Conservation (phyloP, 2,113 vertebrate species). For the Mormyrus iriodes region DNA sequence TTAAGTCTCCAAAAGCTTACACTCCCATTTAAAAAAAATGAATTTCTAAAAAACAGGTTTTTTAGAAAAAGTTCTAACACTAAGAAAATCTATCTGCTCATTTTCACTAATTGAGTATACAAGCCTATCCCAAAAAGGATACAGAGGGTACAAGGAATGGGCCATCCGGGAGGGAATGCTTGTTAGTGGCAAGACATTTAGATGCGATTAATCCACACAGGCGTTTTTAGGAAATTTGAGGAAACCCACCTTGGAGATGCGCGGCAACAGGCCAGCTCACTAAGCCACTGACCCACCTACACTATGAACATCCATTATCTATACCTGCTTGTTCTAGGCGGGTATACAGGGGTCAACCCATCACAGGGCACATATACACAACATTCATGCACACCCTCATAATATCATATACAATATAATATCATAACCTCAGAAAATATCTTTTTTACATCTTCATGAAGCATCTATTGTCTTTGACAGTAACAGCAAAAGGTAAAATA, state of each 20-base stretch:
- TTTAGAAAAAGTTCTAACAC: conserved; percentile 71
- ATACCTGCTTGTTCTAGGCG: not conserved
- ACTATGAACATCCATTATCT: not conserved
- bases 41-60: too few species aligned
- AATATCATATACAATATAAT: too few species aligned
- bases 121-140: not conserved
- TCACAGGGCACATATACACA: not conserved
- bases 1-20: conserved; percentile 86
- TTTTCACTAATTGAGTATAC: not conserved
- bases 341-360: not conserved
- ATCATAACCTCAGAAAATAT: too few species aligned
- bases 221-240: not conserved
- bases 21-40: conserved; percentile 89
- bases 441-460: not conserved
- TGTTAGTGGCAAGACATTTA: not conserved
- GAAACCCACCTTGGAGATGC: not conserved
- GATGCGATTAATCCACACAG: not conserved
- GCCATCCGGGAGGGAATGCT: not conserved
- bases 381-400: not conserved
- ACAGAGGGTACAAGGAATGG: conserved; percentile 45
- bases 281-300: not conserved
- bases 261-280: not conserved
- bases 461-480: not conserved
- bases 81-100: conserved; percentile 47
- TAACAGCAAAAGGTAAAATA: not conserved